Evolutionary conservation across 1,140 invertebrate genomes (phyloP).

Genomic region (Spodoptera litura): DNA sequence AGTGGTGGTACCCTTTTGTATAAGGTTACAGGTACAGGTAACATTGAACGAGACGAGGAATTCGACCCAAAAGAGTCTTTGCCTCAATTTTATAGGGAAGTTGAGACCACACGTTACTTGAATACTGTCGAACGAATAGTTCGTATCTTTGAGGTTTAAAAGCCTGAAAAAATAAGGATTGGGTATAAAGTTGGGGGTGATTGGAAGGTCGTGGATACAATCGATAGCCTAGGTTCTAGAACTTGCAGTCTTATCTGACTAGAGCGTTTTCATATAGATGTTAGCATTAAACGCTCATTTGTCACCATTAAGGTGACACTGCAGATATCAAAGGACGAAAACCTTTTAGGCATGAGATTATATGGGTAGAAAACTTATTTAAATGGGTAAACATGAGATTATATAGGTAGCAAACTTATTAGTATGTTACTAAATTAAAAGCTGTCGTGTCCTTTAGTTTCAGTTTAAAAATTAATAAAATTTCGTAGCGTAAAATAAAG

Average conservation of each 20-base stretch:
- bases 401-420: too few species aligned
- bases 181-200: constrained; percentile 7
- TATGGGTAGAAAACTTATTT: too few species aligned
- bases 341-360: too few species aligned
- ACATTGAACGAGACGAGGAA: constrained; percentile 1
- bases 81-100: constrained; percentile 10
- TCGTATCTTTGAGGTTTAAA: neutral
- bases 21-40: constrained; percentile 17
- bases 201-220: constrained; percentile 29
- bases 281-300: too few species aligned
- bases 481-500: neutral
- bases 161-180: neutral
- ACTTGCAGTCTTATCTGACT: too few species aligned
- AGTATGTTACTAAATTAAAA: too few species aligned
- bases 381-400: too few species aligned
- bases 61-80: constrained; percentile 15
- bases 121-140: neutral
- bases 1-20: constrained; percentile 31
- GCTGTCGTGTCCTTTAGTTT: too few species aligned
- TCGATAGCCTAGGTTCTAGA: neutral
- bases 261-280: too few species aligned
- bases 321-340: too few species aligned
- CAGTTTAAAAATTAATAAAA: too few species aligned
- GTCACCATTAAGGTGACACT: too few species aligned
- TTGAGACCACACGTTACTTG: neutral